phyloP scores from a whole-genome alignment of 2,797 vertebrate genomes.

The Tapera naevia region DNA sequence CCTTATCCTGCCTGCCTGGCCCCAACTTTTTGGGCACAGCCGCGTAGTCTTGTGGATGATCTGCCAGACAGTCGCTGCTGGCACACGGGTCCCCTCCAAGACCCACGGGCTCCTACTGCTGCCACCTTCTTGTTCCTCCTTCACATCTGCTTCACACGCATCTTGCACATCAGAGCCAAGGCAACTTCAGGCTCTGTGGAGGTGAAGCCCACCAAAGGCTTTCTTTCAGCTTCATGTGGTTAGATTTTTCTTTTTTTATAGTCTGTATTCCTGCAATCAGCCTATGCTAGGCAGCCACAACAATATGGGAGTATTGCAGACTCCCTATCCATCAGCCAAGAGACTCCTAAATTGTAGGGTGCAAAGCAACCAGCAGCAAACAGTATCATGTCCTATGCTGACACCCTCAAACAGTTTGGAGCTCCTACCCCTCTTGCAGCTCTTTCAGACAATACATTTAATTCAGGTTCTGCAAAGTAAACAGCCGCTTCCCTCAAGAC shows the following conservation, averaged over 20 bases:
- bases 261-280: neutral
- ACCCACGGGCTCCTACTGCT: neutral
- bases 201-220: neutral
- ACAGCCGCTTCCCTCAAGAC: conserved; percentile 1
- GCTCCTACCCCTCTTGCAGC: neutral
- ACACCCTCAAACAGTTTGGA: neutral
- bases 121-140: neutral
- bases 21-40: neutral
- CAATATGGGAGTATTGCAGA: neutral
- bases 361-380: neutral
- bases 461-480: conserved; percentile 1
- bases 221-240: neutral
- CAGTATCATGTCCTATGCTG: neutral
- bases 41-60: neutral
- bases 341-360: neutral
- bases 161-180: neutral
- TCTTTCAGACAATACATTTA: conserved; percentile 39
- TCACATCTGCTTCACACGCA: neutral
- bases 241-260: neutral
- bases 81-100: neutral
- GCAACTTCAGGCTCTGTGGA: neutral
- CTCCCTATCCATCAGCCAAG: neutral
- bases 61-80: neutral
- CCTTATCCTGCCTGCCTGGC: neutral
- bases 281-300: neutral